phyloP scores from a whole-genome alignment of 53 echinoderm and acorn worm genomes.

The Paracentrotus lividus region DNA sequence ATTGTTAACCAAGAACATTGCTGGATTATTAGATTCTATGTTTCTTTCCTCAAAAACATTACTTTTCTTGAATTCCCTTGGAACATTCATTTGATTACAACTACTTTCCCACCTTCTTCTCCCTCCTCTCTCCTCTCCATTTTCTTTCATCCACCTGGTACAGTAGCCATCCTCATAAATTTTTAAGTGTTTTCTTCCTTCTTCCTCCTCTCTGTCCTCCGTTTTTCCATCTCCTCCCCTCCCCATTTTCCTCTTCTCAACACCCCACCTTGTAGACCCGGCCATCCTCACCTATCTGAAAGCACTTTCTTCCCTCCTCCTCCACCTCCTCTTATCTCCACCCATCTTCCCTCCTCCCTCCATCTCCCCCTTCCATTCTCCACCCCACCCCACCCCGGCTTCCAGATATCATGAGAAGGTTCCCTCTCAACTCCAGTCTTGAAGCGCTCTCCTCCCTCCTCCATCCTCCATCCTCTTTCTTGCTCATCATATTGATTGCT shows the following conservation, averaged over 20 bases:
- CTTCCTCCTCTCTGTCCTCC: too few relatives aligned
- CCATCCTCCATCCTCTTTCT: constrained; percentile 3
- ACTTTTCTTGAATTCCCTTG: too few relatives aligned
- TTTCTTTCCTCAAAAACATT: too few relatives aligned
- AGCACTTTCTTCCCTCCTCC: background rate
- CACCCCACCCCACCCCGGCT: background rate
- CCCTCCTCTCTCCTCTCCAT: background rate
- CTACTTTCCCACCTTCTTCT: background rate
- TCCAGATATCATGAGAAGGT: background rate
- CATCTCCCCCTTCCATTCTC: background rate
- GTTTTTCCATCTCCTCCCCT: background rate
- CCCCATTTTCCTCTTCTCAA: background rate
- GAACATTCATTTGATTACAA: too few relatives aligned
- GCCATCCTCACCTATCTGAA: background rate
- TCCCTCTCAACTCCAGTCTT: constrained; percentile 1
- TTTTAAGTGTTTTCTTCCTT: background rate
- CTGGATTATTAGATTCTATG: too few relatives aligned
- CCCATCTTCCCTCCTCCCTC: background rate
- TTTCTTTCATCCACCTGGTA: background rate
- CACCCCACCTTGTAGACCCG: background rate
- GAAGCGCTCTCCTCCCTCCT: constrained; percentile 34
- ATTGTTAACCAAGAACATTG: too few relatives aligned
- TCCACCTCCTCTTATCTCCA: background rate
- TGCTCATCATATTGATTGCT: constrained; percentile 44
- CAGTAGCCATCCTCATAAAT: background rate